Evolutionary conservation across 2,113 vertebrate genomes (phyloP).

Genomic region (Suricata suricatta): DNA sequence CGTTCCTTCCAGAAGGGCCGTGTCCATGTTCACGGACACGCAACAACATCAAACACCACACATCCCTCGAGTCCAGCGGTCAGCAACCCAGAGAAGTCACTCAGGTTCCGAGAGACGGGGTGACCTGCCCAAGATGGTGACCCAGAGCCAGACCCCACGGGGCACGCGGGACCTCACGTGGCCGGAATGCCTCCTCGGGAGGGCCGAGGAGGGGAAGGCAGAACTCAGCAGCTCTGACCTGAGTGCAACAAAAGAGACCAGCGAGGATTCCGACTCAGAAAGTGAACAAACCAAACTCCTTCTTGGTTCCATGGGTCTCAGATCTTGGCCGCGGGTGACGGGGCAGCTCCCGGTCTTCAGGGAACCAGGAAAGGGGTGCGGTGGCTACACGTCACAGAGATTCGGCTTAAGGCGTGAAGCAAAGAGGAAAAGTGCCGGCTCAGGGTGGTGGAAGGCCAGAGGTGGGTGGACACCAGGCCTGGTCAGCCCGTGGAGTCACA

Average conservation of each 20-base stretch:
- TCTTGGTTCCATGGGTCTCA: rapidly evolving
- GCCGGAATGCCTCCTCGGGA: neutral
- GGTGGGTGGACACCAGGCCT: neutral
- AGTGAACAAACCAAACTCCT: no score
- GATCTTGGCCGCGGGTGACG: rapidly evolving
- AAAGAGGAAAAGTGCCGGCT: neutral
- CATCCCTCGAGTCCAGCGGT: neutral
- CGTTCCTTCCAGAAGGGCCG: neutral
- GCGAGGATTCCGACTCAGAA: neutral
- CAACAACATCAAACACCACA: rapidly evolving
- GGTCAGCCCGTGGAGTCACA: neutral
- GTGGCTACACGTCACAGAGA: neutral
- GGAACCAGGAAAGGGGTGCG: rapidly evolving
- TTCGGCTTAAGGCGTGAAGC: neutral
- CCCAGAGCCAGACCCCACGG: neutral
- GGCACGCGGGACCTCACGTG: no score
- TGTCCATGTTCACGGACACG: neutral
- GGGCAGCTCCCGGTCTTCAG: neutral
- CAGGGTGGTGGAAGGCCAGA: neutral
- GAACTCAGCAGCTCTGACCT: neutral
- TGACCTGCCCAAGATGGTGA: neutral
- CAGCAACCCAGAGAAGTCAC: neutral
- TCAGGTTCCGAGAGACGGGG: neutral
- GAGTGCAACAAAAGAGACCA: neutral
- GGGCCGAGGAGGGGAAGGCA: neutral